Conservation (phyloP, 2,888 invertebrate species). For the Esperia sulphurella region DNA sequence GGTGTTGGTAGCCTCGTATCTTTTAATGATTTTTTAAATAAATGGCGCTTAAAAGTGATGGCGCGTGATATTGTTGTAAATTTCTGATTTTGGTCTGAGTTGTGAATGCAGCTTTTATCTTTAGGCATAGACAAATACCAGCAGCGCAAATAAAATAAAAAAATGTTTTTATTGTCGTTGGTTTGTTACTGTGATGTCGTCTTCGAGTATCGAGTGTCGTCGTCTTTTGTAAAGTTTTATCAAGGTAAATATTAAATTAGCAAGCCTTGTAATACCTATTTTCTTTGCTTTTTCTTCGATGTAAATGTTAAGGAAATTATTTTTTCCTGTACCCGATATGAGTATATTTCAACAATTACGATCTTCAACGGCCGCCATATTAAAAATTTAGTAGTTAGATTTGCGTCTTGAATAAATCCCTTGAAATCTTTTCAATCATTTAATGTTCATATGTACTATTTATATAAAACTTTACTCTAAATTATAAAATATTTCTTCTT, state of each 20-base stretch:
- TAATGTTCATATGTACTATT: slow-evolving; percentile 15
- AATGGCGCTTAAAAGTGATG: no score
- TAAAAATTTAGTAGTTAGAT: slow-evolving; percentile 48
- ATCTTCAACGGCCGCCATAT: slow-evolving; percentile 59
- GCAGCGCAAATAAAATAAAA: slow-evolving; percentile 3
- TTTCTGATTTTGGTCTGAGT: no score
- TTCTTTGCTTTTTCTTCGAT: background rate
- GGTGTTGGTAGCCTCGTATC: no score
- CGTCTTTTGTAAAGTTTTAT: slow-evolving; percentile 76
- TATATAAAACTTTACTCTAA: slow-evolving; percentile 5
- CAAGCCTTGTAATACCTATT: background rate
- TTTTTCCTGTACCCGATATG: background rate
- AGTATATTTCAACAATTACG: background rate
- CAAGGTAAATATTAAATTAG: slow-evolving; percentile 54
- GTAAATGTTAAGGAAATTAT: background rate
- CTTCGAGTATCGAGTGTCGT: slow-evolving; percentile 73
- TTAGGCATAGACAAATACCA: background rate
- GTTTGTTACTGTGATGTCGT: slow-evolving; percentile 66
- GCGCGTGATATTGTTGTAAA: no score
- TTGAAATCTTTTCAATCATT: slow-evolving; percentile 47
- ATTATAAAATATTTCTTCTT: background rate
- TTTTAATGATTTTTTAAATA: no score
- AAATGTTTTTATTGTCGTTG: slow-evolving; percentile 17
- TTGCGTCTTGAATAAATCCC: slow-evolving; percentile 50
- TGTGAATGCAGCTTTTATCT: no score